Evolutionary conservation across 2,797 vertebrate genomes (phyloP).

Genomic region (Sylvilagus floridanus): DNA sequence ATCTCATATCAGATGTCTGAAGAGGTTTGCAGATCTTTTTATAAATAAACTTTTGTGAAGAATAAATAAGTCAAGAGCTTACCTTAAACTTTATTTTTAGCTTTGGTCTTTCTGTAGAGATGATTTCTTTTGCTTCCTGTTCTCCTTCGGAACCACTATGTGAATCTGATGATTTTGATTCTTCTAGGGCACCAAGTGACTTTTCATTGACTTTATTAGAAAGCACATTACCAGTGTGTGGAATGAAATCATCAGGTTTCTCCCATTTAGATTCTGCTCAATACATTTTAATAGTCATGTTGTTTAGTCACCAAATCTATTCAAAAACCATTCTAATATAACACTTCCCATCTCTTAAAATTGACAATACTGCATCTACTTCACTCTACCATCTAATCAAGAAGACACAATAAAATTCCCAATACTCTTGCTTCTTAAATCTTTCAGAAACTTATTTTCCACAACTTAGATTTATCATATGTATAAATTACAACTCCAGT

Average conservation of each 20-base stretch:
- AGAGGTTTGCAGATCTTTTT: background rate
- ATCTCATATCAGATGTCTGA: background rate
- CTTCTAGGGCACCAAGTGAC: conserved; percentile 62
- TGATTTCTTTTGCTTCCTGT: conserved; percentile 72
- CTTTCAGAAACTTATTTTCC: conserved; percentile 37
- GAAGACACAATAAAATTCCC: background rate
- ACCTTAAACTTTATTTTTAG: conserved; percentile 91
- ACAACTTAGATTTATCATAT: conserved; percentile 33
- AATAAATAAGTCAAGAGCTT: conserved; percentile 68
- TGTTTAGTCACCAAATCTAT: conserved; percentile 76
- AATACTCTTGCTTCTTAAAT: conserved; percentile 37
- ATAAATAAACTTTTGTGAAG: conserved; percentile 36
- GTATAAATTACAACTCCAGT: background rate
- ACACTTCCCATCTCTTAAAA: conserved; percentile 1
- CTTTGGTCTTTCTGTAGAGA: conserved; percentile 77
- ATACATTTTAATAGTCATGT: conserved; percentile 80
- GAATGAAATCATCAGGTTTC: conserved; percentile 90
- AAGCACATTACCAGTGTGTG: conserved; percentile 69
- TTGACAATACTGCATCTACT: conserved; percentile 36
- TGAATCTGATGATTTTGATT: conserved; percentile 83
- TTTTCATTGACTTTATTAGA: conserved; percentile 77
- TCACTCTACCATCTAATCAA: background rate
- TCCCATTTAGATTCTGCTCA: conserved; percentile 96
- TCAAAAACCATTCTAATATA: conserved; percentile 46
- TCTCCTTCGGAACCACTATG: conserved; percentile 78